These are phyloP conservation scores for Ispidina lecontei DNA, from an alignment of 2,797 vertebrate genomes.

Conservation along the genomic window DNA sequence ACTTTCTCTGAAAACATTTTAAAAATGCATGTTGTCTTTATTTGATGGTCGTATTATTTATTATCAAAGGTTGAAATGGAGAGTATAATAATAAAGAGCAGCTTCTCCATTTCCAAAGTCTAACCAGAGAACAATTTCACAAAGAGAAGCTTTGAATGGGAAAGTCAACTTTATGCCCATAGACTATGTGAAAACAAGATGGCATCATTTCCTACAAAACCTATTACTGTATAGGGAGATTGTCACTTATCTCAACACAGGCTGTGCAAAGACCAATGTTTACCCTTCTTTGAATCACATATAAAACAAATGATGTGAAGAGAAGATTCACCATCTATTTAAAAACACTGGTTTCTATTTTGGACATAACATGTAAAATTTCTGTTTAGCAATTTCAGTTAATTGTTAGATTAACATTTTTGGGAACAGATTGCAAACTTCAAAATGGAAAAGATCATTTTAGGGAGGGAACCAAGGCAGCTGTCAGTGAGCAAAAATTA, in stretches of 20 bases:
- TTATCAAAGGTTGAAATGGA: background rate
- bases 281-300: conserved; percentile 72
- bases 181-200: conserved; percentile 25
- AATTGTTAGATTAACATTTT: conserved; percentile 87
- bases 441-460: conserved; percentile 86
- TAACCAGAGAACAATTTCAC: background rate
- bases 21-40: background rate
- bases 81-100: background rate
- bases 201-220: conserved; percentile 54
- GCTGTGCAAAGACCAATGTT: conserved; percentile 76
- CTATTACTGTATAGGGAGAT: conserved; percentile 54
- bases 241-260: conserved; percentile 66
- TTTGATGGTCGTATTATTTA: background rate
- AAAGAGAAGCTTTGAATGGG: conserved; percentile 8
- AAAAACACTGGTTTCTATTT: conserved; percentile 82
- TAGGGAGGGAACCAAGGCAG: conserved; percentile 84
- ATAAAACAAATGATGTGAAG: conserved; percentile 77
- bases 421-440: conserved; percentile 87
- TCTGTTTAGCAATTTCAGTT: conserved; percentile 85
- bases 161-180: conserved; percentile 33
- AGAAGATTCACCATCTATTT: conserved; percentile 80
- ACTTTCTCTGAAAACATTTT: background rate
- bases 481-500: conserved; percentile 84
- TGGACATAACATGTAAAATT: conserved; percentile 82
- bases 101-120: background rate